These are phyloP conservation scores for Sebastes minor DNA, from an alignment of 2,797 vertebrate genomes.

Conservation along the genomic window DNA sequence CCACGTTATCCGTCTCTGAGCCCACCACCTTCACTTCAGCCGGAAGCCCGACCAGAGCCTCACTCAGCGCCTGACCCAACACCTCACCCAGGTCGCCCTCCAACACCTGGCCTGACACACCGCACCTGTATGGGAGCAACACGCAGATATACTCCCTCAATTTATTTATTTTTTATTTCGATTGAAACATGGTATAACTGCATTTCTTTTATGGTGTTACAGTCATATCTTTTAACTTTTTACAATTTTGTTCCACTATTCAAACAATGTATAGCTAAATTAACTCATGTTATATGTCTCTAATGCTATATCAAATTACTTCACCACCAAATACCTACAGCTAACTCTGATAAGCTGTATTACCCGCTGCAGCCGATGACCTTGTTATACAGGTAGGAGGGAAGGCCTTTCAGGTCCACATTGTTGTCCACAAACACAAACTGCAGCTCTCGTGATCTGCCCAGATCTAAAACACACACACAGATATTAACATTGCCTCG, in stretches of 20 bases:
- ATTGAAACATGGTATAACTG: background rate
- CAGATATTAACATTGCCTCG: background rate
- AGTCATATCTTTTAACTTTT: background rate
- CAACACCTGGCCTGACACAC: constrained; percentile 82
- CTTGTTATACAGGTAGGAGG: constrained; percentile 96
- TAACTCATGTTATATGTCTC: background rate
- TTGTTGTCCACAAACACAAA: constrained; percentile 99
- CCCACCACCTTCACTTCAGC: constrained; percentile 93
- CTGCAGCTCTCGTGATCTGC: constrained; percentile 93
- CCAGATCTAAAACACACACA: constrained; percentile 87
- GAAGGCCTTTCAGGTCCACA: constrained; percentile 90
- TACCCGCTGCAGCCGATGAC: constrained; percentile 98
- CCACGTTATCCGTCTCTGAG: constrained; percentile 84
- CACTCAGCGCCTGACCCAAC: constrained; percentile 75
- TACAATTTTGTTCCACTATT: background rate
- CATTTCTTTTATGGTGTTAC: background rate
- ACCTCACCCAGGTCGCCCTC: constrained; percentile 75
- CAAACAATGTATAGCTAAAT: background rate
- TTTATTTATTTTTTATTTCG: background rate
- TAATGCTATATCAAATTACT: too few relatives aligned
- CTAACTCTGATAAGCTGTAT: constrained; percentile 13
- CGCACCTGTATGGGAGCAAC: constrained; percentile 83
- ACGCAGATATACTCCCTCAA: background rate
- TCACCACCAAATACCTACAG: background rate
- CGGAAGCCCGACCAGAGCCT: constrained; percentile 87